Conservation (phyloP, 64 coral and sea anemone species). For the Stylophora pistillata region DNA sequence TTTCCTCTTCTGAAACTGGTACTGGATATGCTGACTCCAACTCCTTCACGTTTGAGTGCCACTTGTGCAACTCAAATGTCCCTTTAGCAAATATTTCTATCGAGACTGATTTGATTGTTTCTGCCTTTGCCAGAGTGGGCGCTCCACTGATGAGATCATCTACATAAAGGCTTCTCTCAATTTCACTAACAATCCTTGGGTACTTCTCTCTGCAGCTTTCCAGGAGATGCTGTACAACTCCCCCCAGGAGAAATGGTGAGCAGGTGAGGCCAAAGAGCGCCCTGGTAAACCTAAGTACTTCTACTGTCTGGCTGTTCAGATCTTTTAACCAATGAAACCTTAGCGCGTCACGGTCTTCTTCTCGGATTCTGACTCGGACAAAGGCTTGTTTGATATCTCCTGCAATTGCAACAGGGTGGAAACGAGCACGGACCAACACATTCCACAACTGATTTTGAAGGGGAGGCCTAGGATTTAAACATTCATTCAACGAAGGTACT, state of each 20-base stretch:
- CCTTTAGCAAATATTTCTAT: slow-evolving; percentile 29
- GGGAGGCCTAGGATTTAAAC: not conserved
- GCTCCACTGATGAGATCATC: slow-evolving; percentile 49
- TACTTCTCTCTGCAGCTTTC: slow-evolving; percentile 39
- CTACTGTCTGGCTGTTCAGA: slow-evolving; percentile 7
- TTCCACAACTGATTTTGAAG: slow-evolving; percentile 7
- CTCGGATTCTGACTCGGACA: not conserved
- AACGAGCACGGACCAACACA: not conserved
- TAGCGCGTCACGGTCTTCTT: not conserved
- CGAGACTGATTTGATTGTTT: slow-evolving; percentile 16
- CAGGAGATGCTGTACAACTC: slow-evolving; percentile 51
- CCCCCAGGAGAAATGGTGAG: slow-evolving; percentile 49
- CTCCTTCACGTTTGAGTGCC: slow-evolving; percentile 26
- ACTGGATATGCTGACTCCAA: not conserved
- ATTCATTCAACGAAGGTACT: slow-evolving; percentile 16
- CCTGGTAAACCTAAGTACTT: slow-evolving; percentile 26
- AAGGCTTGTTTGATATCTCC: slow-evolving; percentile 19
- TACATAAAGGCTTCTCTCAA: slow-evolving; percentile 53
- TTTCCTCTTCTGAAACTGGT: slow-evolving; percentile 27
- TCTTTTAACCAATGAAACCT: slow-evolving; percentile 15
- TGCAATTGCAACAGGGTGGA: not conserved
- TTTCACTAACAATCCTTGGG: slow-evolving; percentile 25
- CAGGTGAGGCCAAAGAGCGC: slow-evolving; percentile 60
- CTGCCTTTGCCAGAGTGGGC: not conserved
- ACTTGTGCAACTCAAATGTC: slow-evolving; percentile 57